Evolutionary conservation across 2,113 vertebrate genomes (phyloP).

Genomic region (Gnathonemus echidnorhynchus): DNA sequence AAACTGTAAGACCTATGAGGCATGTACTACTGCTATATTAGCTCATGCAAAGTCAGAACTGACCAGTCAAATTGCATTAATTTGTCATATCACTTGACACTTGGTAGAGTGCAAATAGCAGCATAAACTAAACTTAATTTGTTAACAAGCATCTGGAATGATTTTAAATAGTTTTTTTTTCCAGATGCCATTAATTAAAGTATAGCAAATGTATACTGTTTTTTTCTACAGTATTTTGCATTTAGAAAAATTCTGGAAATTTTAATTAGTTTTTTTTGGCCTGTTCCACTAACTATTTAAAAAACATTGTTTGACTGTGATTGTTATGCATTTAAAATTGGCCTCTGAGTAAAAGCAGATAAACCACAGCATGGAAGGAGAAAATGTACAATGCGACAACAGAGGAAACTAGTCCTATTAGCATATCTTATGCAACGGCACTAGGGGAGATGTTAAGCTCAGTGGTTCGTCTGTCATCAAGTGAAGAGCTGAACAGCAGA

Average conservation of each 20-base stretch:
- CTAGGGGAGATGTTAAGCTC: slow-evolving; percentile 42
- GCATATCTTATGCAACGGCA: slow-evolving; percentile 51
- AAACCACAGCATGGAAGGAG: neutral
- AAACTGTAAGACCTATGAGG: neutral
- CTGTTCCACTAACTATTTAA: neutral
- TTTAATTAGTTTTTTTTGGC: slow-evolving; percentile 10
- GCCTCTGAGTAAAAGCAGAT: neutral
- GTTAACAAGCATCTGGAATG: neutral
- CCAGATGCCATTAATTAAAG: neutral
- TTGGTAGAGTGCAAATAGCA: neutral
- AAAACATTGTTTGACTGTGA: neutral
- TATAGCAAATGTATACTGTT: neutral
- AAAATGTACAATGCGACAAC: slow-evolving; percentile 11
- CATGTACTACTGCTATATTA: neutral
- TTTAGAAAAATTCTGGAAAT: neutral
- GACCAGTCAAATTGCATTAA: neutral
- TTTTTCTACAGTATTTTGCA: neutral
- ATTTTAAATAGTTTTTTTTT: neutral
- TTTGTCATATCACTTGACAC: neutral
- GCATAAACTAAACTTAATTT: neutral
- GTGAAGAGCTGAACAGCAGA: slow-evolving; percentile 42
- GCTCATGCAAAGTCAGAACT: neutral
- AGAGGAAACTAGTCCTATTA: slow-evolving; percentile 35
- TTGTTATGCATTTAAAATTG: neutral
- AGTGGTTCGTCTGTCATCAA: slow-evolving; percentile 47